These are phyloP conservation scores for Lanistes nyassanus DNA, from an alignment of 1,140 invertebrate species.

Conservation along the genomic window DNA sequence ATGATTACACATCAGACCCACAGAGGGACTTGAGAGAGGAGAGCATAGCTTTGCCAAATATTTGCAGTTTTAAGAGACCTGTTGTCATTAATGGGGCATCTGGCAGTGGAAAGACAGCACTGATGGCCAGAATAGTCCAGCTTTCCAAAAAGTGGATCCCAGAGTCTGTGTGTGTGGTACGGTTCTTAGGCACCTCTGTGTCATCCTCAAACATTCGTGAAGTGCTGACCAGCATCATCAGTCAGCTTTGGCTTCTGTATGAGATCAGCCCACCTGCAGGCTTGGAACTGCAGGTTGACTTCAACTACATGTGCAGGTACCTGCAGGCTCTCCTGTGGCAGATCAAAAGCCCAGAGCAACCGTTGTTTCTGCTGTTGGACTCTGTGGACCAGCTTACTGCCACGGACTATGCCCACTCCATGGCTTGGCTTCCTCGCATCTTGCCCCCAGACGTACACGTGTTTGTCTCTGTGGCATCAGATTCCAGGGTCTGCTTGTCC, in stretches of 20 bases:
- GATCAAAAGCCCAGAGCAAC: conserved; percentile 23
- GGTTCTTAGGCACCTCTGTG: conserved; percentile 51
- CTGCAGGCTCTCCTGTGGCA: conserved; percentile 40
- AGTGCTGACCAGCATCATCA: conserved; percentile 37
- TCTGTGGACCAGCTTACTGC: conserved; percentile 57
- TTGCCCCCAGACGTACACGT: conserved; percentile 69
- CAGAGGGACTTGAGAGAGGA: conserved; percentile 32
- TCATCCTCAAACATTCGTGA: conserved; percentile 37
- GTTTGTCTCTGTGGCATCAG: conserved; percentile 73
- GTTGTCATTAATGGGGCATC: conserved; percentile 46
- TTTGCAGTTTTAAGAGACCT: conserved; percentile 33
- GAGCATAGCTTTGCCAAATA: conserved; percentile 20
- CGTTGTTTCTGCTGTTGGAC: conserved; percentile 58
- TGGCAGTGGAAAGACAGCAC: conserved; percentile 52
- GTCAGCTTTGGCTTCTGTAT: conserved; percentile 38
- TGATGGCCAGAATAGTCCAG: conserved; percentile 45
- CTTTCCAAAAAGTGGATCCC: conserved; percentile 38
- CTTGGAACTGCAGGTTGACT: conserved; percentile 37
- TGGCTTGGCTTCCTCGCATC: conserved; percentile 55
- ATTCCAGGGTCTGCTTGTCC: conserved; percentile 33
- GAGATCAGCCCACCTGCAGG: conserved; percentile 25
- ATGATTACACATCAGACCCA: conserved; percentile 37
- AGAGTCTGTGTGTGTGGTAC: conserved; percentile 37
- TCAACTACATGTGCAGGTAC: conserved; percentile 39
- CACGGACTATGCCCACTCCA: conserved; percentile 43